Base-by-base conservation (phyloP, 1,140 invertebrate genomes). In the Drosophila albomicans region DNA sequence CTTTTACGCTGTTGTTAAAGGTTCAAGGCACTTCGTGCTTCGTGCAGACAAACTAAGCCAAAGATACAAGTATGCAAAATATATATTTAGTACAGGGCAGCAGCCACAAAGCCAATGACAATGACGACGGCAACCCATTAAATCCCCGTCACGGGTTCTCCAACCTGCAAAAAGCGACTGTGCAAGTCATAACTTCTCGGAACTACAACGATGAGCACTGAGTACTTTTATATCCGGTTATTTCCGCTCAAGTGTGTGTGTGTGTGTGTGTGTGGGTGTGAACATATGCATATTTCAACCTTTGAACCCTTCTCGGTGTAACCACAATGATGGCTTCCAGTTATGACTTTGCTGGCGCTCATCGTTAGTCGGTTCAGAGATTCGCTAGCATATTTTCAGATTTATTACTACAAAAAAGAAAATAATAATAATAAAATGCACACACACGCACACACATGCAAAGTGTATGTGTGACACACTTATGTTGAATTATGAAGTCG, bases 281-380 rank as follows among this genome's bases (percentile, higher is more conserved):
- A 45, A 57, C 45, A 45, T 49, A 57, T 59, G 48, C 68, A 81
- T 66, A 52, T 74, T 82, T 82, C 59, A 82, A 51, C 70, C 66
- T 70, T 78, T 61, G 52, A 68, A 49, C 62, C 75, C 71, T 70
- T 32, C 71, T 70, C 32, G 61, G 45, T 52, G 58, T 64, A 30
- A 41, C 63, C 70, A 62, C 30, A 64, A 45, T 70, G 51, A 25
- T 59, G 48, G 32, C 20, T 51, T 32, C 15, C 41, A 32, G 59
- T 1, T 51, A 46, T 38, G 59, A 46, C 48, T 63, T 70, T 13
- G 66, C 38, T 46, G 46, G 25, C 25, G 20, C 46, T 73, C 67
- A 41, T 41, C 38, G 73, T 67, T 64, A 72, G 75, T 32, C 63
- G 59, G 48, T 49, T 65, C 32, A 48, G 11, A 38, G 54, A 70